A percentile compares a stretch with the other conserved stretches of the same genome.
These are phyloP conservation scores for Apistogramma diplotaenia DNA, from an alignment of 2,113 vertebrate genomes.

Conservation along the genomic window DNA sequence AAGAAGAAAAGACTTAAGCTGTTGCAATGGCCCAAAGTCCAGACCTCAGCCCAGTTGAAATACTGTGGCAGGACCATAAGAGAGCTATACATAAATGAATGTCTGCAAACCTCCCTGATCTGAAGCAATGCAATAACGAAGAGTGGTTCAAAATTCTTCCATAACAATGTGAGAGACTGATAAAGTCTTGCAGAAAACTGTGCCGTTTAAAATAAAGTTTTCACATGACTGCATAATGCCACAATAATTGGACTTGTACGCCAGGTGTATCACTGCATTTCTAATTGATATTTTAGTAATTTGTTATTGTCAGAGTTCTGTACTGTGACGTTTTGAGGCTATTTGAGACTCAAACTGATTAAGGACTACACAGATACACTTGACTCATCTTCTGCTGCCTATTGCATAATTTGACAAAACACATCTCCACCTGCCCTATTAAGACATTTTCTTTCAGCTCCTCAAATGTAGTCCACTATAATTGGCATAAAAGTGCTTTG, in stretches of 20 bases:
- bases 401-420: slow-evolving; percentile 33
- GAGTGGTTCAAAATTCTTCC: neutral
- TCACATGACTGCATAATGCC: neutral
- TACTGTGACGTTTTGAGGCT: neutral
- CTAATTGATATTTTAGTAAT: neutral
- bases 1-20: neutral
- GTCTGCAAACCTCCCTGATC: neutral
- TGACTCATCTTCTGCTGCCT: slow-evolving; percentile 10
- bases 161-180: neutral
- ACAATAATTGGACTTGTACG: neutral
- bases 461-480: slow-evolving; percentile 25
- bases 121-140: neutral
- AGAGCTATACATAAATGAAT: neutral
- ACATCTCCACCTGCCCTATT: slow-evolving; percentile 19
- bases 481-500: slow-evolving; percentile 41
- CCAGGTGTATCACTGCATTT: neutral
- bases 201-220: no score
- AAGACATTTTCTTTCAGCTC: slow-evolving; percentile 3
- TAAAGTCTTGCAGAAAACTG: neutral
- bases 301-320: neutral
- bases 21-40: neutral
- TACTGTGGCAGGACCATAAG: neutral
- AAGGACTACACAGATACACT: slow-evolving; percentile 10
- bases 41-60: neutral
- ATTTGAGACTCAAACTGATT: slow-evolving; percentile 5